Conservation (phyloP, 2,888 invertebrate species). For the Trimorus sp. region DNA sequence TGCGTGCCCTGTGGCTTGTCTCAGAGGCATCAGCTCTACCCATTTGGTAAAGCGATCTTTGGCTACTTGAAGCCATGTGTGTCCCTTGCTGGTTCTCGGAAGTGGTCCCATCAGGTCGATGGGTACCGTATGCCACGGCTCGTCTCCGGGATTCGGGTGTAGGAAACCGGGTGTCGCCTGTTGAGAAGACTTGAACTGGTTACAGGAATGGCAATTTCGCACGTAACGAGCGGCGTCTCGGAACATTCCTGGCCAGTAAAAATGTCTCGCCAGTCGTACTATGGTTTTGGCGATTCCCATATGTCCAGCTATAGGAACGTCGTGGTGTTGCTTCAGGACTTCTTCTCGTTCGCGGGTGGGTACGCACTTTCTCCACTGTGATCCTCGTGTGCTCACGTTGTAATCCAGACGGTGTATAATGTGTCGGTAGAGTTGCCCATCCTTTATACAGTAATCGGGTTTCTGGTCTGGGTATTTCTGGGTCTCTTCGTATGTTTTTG, state of each 20-base stretch:
- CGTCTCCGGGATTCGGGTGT: background rate
- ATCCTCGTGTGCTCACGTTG: background rate
- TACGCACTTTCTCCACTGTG: background rate
- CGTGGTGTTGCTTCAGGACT: background rate
- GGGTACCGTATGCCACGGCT: background rate
- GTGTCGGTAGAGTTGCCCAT: slow-evolving; percentile 2
- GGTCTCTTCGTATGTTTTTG: background rate
- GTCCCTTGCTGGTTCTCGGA: background rate
- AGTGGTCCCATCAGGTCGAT: no score
- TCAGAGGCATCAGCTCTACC: background rate
- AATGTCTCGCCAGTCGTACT: background rate
- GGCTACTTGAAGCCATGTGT: background rate
- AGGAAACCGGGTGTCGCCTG: background rate
- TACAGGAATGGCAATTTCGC: background rate
- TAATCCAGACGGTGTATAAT: background rate
- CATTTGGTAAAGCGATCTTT: slow-evolving; percentile 15
- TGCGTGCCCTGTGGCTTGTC: background rate
- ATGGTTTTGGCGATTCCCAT: background rate
- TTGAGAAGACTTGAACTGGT: background rate
- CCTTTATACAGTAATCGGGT: background rate
- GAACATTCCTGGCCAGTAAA: background rate
- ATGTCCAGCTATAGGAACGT: background rate
- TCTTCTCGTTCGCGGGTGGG: background rate
- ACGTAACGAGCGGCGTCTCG: background rate
- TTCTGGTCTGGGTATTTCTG: background rate